A percentile compares a stretch with the other conserved stretches of the same genome.
These are phyloP conservation scores for Bujurquina vittata DNA, from an alignment of 2,113 vertebrate species.

Conservation along the genomic window DNA sequence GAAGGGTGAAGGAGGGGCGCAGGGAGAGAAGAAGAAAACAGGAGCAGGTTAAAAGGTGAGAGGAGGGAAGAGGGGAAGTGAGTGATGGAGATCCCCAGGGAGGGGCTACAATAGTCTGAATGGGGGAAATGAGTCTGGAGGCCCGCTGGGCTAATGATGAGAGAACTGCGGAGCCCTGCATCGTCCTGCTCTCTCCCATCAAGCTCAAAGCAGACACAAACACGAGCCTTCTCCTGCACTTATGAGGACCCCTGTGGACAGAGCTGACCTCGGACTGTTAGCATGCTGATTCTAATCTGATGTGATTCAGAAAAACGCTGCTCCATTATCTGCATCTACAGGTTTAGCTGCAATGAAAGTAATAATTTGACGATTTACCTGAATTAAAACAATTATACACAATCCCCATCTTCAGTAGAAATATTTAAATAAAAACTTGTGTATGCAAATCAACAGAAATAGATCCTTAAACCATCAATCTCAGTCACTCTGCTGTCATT, in stretches of 20 bases:
- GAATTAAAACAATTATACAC: too few species aligned
- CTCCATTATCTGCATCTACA: too few species aligned
- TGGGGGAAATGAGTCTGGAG: constrained; percentile 44
- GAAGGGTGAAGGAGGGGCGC: background rate
- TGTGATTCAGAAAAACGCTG: too few species aligned
- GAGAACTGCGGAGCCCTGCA: constrained; percentile 19
- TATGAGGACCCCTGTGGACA: background rate
- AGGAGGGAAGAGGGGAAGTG: background rate
- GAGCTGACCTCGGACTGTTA: too few species aligned
- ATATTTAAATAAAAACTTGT: too few species aligned
- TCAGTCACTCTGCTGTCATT: too few species aligned
- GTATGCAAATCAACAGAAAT: too few species aligned
- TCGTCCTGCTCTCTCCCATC: constrained; percentile 26
- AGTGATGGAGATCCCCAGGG: constrained; percentile 10
- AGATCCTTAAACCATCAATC: too few species aligned
- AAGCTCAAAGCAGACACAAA: constrained; percentile 21
- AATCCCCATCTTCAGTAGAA: too few species aligned
- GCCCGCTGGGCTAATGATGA: constrained; percentile 47
- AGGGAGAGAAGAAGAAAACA: background rate
- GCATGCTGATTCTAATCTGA: background rate
- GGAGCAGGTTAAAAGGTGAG: background rate
- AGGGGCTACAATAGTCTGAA: constrained; percentile 34
- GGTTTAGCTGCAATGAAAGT: too few species aligned
- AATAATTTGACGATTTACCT: too few species aligned
- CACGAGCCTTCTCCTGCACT: background rate